These are phyloP conservation scores for Halictus rubicundus DNA, from an alignment of 1,140 invertebrate species.

Conservation along the genomic window DNA sequence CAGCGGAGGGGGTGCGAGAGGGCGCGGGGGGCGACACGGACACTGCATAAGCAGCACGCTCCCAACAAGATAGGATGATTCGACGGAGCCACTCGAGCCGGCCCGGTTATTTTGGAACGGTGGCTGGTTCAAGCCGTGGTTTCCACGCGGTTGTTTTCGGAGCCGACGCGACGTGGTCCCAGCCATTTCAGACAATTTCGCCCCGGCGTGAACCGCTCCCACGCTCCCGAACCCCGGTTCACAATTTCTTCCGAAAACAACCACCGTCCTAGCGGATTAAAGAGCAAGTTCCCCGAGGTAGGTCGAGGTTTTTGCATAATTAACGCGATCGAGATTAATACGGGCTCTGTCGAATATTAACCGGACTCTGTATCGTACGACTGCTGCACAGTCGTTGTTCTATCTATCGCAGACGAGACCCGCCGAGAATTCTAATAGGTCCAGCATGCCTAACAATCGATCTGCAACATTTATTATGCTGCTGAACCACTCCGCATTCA, in stretches of 20 bases:
- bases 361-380: too few relatives aligned
- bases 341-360: not conserved
- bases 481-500: too few relatives aligned
- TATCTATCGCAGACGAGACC: too few relatives aligned
- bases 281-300: too few relatives aligned
- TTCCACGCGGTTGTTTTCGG: constrained; percentile 27
- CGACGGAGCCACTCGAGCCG: constrained; percentile 32
- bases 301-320: too few relatives aligned
- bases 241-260: constrained; percentile 33
- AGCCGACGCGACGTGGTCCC: not conserved
- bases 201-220: not conserved
- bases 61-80: constrained; percentile 38
- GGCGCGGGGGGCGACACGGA: not conserved
- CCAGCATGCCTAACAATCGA: too few relatives aligned
- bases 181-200: constrained; percentile 8
- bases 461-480: too few relatives aligned
- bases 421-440: too few relatives aligned
- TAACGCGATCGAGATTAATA: not conserved
- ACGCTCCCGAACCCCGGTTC: not conserved
- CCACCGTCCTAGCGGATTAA: not conserved
- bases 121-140: constrained; percentile 7
- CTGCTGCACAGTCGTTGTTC: too few relatives aligned
- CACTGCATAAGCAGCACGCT: not conserved
- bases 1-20: not conserved
- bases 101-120: constrained; percentile 22